Evolutionary conservation across 1,140 invertebrate species (phyloP).

Genomic region (Microplitis mediator): DNA sequence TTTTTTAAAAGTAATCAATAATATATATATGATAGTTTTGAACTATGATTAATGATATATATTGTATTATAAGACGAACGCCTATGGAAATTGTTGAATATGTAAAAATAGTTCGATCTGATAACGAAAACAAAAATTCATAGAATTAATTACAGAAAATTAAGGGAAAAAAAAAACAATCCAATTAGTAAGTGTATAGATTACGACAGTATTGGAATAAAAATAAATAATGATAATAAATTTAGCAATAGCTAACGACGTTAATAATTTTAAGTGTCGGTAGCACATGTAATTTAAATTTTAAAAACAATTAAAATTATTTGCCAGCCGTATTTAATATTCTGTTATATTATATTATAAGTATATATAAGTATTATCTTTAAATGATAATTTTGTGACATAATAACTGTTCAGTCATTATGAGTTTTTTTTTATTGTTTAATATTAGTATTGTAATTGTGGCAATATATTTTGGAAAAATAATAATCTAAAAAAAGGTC

Average conservation of each 20-base stretch:
- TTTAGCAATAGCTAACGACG: not conserved
- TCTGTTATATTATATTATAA: not conserved
- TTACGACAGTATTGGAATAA: constrained; percentile 23
- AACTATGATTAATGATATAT: constrained; percentile 8
- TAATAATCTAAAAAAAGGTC: not conserved
- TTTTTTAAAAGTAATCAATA: constrained; percentile 2
- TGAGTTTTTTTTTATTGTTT: constrained; percentile 7
- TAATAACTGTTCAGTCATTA: not conserved
- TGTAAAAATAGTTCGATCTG: constrained; percentile 25
- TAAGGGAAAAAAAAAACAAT: not conserved
- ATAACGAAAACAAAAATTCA: not conserved
- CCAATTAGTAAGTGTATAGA: constrained; percentile 25
- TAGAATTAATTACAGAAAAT: not conserved
- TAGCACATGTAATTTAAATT: not conserved
- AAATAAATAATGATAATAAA: not conserved
- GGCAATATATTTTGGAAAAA: constrained; percentile 15
- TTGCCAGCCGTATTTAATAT: constrained; percentile 4
- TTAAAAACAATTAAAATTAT: not conserved
- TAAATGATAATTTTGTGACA: not conserved
- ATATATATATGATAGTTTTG: not conserved
- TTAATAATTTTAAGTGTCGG: not conserved
- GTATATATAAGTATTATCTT: constrained; percentile 5
- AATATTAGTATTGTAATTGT: constrained; percentile 3
- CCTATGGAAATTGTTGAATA: constrained; percentile 30
- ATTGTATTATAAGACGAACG: constrained; percentile 23